Evolutionary conservation across 1,140 invertebrate species (phyloP).

Genomic region (Megalopta genalis): DNA sequence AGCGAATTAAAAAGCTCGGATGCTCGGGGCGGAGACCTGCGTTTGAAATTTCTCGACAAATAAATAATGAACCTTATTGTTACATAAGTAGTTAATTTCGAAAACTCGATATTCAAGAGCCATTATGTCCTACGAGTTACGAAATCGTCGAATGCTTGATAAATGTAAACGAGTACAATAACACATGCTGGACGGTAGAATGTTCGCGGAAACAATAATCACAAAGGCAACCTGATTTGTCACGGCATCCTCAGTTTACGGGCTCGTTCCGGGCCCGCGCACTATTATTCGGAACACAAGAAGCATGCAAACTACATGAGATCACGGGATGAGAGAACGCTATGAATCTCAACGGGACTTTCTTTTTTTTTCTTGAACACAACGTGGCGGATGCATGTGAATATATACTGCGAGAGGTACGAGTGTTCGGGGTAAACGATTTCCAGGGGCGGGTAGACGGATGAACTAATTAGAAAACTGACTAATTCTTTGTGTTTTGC

Average conservation of each 20-base stretch:
- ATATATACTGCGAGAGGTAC: not conserved
- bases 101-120: constrained; percentile 44
- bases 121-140: constrained; percentile 50
- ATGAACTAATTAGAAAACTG: not conserved
- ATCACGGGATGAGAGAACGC: constrained; percentile 16
- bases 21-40: constrained; percentile 48
- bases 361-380: constrained; percentile 9
- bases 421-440: not conserved
- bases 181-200: constrained; percentile 23
- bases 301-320: constrained; percentile 22
- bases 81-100: constrained; percentile 58
- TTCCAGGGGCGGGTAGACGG: not conserved
- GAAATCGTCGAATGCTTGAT: constrained; percentile 52
- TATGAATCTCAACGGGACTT: constrained; percentile 32
- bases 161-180: constrained; percentile 39
- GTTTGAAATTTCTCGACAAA: constrained; percentile 54
- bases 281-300: constrained; percentile 16
- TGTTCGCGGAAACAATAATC: constrained; percentile 19
- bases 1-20: constrained; percentile 10
- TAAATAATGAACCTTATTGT: constrained; percentile 55
- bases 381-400: not conserved
- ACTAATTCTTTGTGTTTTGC: constrained; percentile 24
- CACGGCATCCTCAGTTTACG: constrained; percentile 10
- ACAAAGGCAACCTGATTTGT: constrained; percentile 10
- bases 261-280: not conserved